Conservation (phyloP, 2,797 vertebrate species). For the Florisuga fusca region DNA sequence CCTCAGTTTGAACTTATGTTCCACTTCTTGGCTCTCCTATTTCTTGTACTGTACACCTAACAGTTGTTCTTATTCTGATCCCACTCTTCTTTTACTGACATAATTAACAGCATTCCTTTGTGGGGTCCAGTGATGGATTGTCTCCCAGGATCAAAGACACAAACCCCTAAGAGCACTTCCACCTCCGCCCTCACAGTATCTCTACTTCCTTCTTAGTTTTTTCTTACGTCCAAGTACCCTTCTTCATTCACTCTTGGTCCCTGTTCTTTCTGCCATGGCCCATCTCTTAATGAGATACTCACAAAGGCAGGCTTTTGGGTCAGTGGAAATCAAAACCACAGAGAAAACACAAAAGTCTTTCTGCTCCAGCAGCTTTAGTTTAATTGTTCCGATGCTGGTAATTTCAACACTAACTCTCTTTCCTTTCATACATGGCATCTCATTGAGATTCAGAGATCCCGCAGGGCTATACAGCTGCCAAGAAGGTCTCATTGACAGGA, state of each 20-base stretch:
- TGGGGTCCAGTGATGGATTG: background rate
- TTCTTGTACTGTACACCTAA: background rate
- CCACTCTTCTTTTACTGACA: background rate
- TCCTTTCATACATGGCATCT: background rate
- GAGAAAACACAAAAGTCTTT: background rate
- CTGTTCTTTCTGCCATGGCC: background rate
- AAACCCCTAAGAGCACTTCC: background rate
- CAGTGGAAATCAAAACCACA: background rate
- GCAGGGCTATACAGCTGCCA: conserved; percentile 14
- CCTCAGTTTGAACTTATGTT: background rate
- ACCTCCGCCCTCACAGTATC: background rate
- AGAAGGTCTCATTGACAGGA: background rate
- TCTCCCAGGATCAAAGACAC: background rate
- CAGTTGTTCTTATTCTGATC: background rate
- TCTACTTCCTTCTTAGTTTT: background rate
- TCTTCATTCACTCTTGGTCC: background rate
- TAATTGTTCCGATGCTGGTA: background rate
- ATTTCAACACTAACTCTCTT: background rate
- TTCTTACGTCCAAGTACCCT: background rate
- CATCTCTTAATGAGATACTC: background rate
- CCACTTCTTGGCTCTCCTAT: background rate
- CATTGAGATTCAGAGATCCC: conserved; percentile 10
- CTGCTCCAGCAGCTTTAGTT: background rate
- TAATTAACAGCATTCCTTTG: background rate
- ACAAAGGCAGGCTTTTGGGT: background rate